Evolutionary conservation across 2,888 invertebrate genomes (phyloP).

Genomic region (Pelosia muscerda): DNA sequence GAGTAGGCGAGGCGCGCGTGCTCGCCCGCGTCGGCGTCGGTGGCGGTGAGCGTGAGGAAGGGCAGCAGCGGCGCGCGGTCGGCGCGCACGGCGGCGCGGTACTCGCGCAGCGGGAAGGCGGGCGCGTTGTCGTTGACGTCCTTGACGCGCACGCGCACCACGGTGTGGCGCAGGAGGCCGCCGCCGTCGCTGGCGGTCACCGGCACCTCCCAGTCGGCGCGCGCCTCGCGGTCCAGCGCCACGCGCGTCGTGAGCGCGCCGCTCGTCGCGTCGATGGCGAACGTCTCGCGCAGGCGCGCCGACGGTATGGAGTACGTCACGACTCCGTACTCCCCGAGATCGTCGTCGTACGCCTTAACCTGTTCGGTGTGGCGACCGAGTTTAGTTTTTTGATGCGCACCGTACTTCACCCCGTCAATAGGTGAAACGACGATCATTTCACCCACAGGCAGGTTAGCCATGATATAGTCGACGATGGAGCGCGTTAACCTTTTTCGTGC

Average conservation of each 20-base stretch:
- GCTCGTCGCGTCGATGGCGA: conserved; percentile 90
- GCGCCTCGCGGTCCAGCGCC: conserved; percentile 91
- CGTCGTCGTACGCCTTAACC: conserved; percentile 93
- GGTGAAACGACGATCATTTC: too few relatives aligned
- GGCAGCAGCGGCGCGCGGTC: conserved; percentile 69
- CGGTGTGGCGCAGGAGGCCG: conserved; percentile 91
- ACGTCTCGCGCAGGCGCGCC: conserved; percentile 90
- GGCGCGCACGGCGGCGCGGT: conserved; percentile 90
- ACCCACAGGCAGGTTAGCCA: too few relatives aligned
- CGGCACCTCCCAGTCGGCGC: conserved; percentile 87
- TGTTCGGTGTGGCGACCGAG: conserved; percentile 42
- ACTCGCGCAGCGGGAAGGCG: conserved; percentile 91
- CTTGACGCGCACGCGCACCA: conserved; percentile 92
- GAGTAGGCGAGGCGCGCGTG: conserved; percentile 91
- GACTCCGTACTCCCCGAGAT: conserved; percentile 92
- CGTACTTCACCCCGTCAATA: too few relatives aligned
- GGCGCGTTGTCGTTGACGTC: conserved; percentile 96
- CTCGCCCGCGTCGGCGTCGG: conserved; percentile 92
- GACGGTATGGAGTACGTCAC: conserved; percentile 93
- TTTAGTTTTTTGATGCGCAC: too few relatives aligned
- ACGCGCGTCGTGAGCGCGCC: conserved; percentile 91
- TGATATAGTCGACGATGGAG: too few relatives aligned
- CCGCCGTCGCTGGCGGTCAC: conserved; percentile 94
- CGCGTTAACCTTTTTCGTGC: too few relatives aligned
- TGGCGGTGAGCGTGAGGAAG: conserved; percentile 84